phyloP scores from a whole-genome alignment of 1,140 invertebrate species.

The Lepeophtheirus salmonis region DNA sequence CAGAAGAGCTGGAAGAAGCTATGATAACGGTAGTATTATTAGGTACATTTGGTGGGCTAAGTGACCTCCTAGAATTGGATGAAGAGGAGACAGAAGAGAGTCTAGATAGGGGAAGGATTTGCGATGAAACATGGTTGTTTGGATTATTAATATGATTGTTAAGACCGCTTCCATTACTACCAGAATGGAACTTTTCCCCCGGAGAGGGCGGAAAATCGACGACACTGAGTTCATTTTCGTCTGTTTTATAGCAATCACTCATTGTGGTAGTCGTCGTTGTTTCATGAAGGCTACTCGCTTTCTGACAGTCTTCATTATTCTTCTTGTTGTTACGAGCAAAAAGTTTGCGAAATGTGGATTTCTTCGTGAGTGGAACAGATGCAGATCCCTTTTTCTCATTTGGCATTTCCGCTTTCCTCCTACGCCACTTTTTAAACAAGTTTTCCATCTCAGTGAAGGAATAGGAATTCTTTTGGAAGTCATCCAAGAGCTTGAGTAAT shows the following conservation, averaged over 20 bases:
- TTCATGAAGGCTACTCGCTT: not conserved
- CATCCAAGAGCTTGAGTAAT: not conserved
- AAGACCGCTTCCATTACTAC: no score
- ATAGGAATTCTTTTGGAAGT: not conserved
- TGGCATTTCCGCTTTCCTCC: not conserved
- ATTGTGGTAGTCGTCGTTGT: not conserved
- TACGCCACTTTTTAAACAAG: not conserved
- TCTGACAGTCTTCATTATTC: not conserved
- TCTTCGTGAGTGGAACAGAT: not conserved
- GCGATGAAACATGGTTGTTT: not conserved
- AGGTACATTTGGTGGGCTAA: no score
- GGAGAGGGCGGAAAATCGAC: not conserved
- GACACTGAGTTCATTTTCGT: not conserved
- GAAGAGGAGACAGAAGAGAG: not conserved
- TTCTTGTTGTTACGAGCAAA: not conserved
- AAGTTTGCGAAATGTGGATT: not conserved
- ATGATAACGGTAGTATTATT: no score
- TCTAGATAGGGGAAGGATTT: not conserved
- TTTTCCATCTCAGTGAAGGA: not conserved
- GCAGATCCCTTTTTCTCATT: not conserved
- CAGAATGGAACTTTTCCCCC: not conserved
- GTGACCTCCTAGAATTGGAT: no score
- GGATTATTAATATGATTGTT: not conserved
- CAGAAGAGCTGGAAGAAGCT: no score
- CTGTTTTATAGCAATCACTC: not conserved